phyloP scores from a whole-genome alignment of 1,140 invertebrate genomes.

The Babylonia areolata region DNA sequence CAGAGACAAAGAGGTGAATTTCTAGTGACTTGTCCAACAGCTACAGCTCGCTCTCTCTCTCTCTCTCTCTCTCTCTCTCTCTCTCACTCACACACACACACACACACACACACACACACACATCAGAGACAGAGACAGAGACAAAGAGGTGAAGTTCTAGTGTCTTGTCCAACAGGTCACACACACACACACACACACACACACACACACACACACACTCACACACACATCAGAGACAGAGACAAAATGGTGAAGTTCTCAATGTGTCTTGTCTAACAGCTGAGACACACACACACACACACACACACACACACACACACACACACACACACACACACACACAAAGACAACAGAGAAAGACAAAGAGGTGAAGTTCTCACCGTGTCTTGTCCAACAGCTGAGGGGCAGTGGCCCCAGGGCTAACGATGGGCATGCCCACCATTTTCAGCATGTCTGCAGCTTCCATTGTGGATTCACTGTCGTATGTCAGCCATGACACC shows the following conservation, averaged over 20 bases:
- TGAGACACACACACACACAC: no score
- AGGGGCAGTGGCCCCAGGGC: constrained; percentile 79
- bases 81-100: no score
- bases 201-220: not conserved
- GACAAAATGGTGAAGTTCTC: not conserved
- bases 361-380: not conserved
- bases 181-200: not conserved
- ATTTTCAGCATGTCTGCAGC: constrained; percentile 54
- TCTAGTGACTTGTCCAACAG: no score
- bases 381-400: constrained; percentile 85
- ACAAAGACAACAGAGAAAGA: not conserved
- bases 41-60: no score
- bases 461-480: constrained; percentile 63
- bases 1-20: not conserved
- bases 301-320: not conserved
- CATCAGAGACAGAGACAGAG: not conserved
- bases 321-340: not conserved
- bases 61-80: no score
- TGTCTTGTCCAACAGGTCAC: no score
- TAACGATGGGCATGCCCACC: constrained; percentile 57
- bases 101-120: not conserved
- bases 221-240: not conserved
- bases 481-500: constrained; percentile 65
- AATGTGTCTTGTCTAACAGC: constrained; percentile 83
- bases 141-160: not conserved